Percentiles rank a stretch among this genome's conserved stretches.
Evolutionary conservation across 2,797 vertebrate species (phyloP).

Genomic region (Pygocentrus nattereri): DNA sequence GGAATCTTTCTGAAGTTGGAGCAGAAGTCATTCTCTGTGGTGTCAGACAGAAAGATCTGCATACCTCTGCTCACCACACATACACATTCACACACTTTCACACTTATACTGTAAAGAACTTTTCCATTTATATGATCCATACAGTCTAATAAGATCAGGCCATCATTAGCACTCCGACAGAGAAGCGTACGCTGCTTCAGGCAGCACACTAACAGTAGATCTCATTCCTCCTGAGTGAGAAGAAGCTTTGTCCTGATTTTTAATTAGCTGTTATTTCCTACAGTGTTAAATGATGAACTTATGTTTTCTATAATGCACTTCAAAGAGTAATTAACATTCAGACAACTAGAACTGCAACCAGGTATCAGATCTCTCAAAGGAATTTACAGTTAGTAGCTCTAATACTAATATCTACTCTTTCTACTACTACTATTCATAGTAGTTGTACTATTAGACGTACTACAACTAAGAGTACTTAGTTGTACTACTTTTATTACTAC

Average conservation of each 20-base stretch:
- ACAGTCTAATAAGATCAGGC: constrained; percentile 29
- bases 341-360: constrained; percentile 7
- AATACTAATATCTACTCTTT: too few relatives aligned
- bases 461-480: too few relatives aligned
- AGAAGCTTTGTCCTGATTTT: constrained; percentile 20
- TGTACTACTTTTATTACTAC: too few relatives aligned
- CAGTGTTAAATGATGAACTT: constrained; percentile 18
- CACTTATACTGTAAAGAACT: constrained; percentile 26
- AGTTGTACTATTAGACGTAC: too few relatives aligned
- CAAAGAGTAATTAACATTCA: constrained; percentile 18
- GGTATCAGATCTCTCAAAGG: constrained; percentile 3
- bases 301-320: background rate
- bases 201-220: constrained; percentile 37
- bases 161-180: constrained; percentile 25
- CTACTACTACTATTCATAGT: too few relatives aligned
- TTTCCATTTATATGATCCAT: constrained; percentile 21
- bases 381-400: too few relatives aligned
- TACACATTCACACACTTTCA: constrained; percentile 28
- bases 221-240: constrained; percentile 31
- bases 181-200: constrained; percentile 23
- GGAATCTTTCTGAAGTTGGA: constrained; percentile 75
- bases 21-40: constrained; percentile 52
- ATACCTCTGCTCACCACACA: constrained; percentile 34
- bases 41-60: constrained; percentile 45
- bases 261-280: constrained; percentile 41